Percentiles rank a stretch among this genome's conserved stretches.
Conservation (phyloP, 2,888 invertebrate genomes). For the Rhabditoides inermis region DNA sequence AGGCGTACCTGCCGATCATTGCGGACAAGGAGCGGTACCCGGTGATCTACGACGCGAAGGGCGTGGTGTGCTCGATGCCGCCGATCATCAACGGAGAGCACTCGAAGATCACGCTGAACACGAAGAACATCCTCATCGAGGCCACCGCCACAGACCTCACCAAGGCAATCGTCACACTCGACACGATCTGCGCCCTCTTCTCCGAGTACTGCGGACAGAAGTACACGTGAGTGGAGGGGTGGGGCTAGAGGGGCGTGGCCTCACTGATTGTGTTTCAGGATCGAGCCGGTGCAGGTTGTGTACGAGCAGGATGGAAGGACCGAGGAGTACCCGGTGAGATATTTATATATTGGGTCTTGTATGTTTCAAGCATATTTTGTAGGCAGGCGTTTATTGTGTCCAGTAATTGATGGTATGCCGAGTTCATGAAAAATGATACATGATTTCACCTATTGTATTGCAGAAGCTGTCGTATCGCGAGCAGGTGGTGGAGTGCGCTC, state of each 20-base stretch:
- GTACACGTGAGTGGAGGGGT: conserved; percentile 59
- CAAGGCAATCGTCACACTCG: conserved; percentile 82
- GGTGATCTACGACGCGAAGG: conserved; percentile 81
- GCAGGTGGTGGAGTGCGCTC: conserved; percentile 38
- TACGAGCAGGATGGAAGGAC: conserved; percentile 65
- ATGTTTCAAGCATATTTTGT: not conserved
- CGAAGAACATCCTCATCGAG: conserved; percentile 94
- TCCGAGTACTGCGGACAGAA: conserved; percentile 73
- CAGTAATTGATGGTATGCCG: not conserved
- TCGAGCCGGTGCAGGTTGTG: conserved; percentile 76
- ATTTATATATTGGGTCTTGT: not conserved
- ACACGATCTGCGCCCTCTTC: conserved; percentile 88
- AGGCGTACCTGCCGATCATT: conserved; percentile 87
- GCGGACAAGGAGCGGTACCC: conserved; percentile 86
- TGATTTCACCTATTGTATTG: conserved; percentile 2
- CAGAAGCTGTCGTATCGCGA: conserved; percentile 42
- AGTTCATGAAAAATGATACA: not conserved
- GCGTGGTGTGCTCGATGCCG: conserved; percentile 83
- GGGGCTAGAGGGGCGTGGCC: not conserved
- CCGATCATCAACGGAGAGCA: conserved; percentile 96
- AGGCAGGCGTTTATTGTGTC: conserved; percentile 3
- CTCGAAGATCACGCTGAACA: conserved; percentile 81
- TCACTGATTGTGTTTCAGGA: conserved; percentile 52
- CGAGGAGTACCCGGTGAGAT: conserved; percentile 33
- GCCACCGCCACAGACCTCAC: conserved; percentile 88